Conservation (phyloP, 2,797 vertebrate genomes). For the Cheirogaleus major region DNA sequence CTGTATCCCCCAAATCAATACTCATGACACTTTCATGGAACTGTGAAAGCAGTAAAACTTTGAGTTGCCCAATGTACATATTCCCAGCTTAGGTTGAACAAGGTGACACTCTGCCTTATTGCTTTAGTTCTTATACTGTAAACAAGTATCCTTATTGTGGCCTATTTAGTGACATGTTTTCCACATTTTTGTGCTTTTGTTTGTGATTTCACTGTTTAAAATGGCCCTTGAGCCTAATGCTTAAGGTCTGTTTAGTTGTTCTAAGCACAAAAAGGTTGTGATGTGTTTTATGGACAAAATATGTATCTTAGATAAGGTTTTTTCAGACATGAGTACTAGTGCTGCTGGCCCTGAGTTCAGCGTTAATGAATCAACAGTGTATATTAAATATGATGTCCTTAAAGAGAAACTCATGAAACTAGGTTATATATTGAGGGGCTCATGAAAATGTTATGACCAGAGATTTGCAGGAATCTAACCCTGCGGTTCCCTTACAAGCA, state of each 20-base stretch:
- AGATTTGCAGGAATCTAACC: not conserved
- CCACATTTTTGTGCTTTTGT: not conserved
- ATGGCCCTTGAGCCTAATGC: not conserved
- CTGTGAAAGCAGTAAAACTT: not conserved
- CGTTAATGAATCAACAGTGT: not conserved
- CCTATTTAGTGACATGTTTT: not conserved
- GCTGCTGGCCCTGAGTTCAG: not conserved
- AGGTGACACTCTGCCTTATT: not conserved
- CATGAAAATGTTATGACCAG: not conserved
- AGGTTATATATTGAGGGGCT: not conserved
- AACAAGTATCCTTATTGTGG: not conserved
- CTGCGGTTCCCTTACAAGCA: not conserved
- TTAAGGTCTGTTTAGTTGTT: not conserved
- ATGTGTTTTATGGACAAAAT: not conserved
- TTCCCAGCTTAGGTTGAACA: not conserved
- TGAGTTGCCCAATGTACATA: not conserved
- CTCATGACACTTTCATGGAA: not conserved
- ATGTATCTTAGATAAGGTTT: not conserved
- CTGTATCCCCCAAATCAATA: not conserved
- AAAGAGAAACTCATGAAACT: not conserved
- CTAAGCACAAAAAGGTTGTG: not conserved
- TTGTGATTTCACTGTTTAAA: not conserved
- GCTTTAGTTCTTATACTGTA: not conserved
- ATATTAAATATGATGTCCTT: not conserved
- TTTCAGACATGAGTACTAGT: not conserved